A percentile compares a stretch with the other conserved stretches of the same genome.
These are phyloP conservation scores for Callorhinus ursinus DNA, from an alignment of 2,113 vertebrate genomes.

Conservation along the genomic window DNA sequence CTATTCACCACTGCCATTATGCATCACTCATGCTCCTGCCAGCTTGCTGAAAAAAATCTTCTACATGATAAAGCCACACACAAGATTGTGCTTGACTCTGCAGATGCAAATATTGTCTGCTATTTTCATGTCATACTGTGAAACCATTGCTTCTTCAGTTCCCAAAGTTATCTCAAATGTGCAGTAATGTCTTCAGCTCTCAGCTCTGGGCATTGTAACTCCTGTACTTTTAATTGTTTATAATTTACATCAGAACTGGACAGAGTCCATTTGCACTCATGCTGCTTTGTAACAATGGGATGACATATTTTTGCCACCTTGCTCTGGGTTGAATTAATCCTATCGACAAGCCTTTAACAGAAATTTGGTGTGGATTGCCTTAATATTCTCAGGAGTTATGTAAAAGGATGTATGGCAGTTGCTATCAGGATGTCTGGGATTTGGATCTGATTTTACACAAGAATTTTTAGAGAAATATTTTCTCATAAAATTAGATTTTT, in stretches of 20 bases:
- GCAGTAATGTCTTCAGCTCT: slow-evolving; percentile 81
- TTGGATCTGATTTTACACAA: slow-evolving; percentile 85
- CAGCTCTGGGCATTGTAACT: slow-evolving; percentile 83
- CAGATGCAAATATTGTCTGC: slow-evolving; percentile 82
- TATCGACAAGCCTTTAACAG: slow-evolving; percentile 84
- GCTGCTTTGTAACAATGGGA: slow-evolving; percentile 81
- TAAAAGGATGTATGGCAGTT: slow-evolving; percentile 83
- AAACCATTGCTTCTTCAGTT: slow-evolving; percentile 84
- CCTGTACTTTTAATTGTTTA: slow-evolving; percentile 87
- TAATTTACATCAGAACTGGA: slow-evolving; percentile 82
- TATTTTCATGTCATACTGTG: slow-evolving; percentile 84
- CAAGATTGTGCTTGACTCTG: slow-evolving; percentile 74
- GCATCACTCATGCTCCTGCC: slow-evolving; percentile 84
- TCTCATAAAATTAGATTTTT: slow-evolving; percentile 83
- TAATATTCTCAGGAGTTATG: slow-evolving; percentile 85
- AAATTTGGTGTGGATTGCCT: slow-evolving; percentile 69
- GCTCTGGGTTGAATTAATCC: slow-evolving; percentile 85
- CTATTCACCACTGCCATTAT: slow-evolving; percentile 83
- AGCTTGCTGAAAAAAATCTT: slow-evolving; percentile 79
- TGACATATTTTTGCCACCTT: slow-evolving; percentile 87
- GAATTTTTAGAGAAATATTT: slow-evolving; percentile 54
- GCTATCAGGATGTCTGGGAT: slow-evolving; percentile 85
- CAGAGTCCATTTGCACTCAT: slow-evolving; percentile 82
- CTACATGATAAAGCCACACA: slow-evolving; percentile 71
- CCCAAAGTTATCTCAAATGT: slow-evolving; percentile 83